A percentile compares a stretch with the other conserved stretches of the same genome.
These are phyloP conservation scores for Erpornis zantholeuca DNA, from an alignment of 2,113 vertebrate species.

Conservation along the genomic window DNA sequence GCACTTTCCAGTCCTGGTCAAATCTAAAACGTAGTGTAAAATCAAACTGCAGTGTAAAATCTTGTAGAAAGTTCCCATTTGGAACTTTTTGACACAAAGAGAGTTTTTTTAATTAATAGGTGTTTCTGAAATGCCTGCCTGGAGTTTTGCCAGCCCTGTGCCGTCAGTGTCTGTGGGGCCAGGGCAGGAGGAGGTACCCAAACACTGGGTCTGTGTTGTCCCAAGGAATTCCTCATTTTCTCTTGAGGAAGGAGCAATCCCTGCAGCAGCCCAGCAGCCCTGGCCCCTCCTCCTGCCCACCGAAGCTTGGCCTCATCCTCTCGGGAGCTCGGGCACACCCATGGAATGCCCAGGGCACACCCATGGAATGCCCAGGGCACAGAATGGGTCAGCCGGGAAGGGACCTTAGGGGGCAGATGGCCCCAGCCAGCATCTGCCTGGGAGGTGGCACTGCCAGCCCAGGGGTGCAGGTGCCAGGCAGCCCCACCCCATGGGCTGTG, in stretches of 20 bases:
- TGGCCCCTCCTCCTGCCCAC: background rate
- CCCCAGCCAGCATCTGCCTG: background rate
- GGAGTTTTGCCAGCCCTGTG: fast-evolving
- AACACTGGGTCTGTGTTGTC: fast-evolving
- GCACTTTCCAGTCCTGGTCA: background rate
- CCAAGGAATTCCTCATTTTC: background rate
- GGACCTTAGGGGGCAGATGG: background rate
- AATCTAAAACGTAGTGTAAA: background rate
- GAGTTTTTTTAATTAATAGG: background rate
- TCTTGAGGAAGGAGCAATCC: background rate
- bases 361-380: background rate
- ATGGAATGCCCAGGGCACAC: fast-evolving
- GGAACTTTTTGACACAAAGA: background rate
- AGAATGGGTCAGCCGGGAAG: background rate
- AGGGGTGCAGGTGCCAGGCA: background rate
- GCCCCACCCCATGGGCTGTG: background rate
- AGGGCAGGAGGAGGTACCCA: background rate
- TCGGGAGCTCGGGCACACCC: fast-evolving
- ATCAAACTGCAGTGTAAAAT: background rate
- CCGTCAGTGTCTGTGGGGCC: fast-evolving
- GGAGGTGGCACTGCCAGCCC: background rate
- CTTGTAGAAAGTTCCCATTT: no score
- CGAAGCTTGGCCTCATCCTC: fast-evolving
- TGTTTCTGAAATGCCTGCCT: background rate
- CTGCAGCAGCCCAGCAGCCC: background rate